These are phyloP conservation scores for Phenganax subtilis DNA, from an alignment of 92 coral and sea anemone genomes.

Conservation along the genomic window DNA sequence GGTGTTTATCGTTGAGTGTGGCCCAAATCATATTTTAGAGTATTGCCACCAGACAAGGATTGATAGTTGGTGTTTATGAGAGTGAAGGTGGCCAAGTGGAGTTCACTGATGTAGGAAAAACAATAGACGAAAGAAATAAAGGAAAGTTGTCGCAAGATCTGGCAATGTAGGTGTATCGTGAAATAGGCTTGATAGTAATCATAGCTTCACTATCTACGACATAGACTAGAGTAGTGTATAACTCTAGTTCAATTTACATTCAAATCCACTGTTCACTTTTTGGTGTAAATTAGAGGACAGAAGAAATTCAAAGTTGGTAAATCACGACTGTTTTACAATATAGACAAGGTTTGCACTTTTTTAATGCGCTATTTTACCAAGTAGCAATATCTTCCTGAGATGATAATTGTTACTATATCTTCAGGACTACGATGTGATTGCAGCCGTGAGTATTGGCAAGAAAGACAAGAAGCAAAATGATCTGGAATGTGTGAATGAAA, in stretches of 20 bases:
- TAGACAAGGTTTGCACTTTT: constrained; percentile 60
- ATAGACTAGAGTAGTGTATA: background rate
- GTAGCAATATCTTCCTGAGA: background rate
- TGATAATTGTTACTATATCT: background rate
- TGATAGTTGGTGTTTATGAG: constrained; percentile 39
- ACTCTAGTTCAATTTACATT: background rate
- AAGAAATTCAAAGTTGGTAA: constrained; percentile 69
- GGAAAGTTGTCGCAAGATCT: constrained; percentile 77
- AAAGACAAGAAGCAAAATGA: constrained; percentile 46
- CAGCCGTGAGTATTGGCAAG: constrained; percentile 82
- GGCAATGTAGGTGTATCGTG: constrained; percentile 55
- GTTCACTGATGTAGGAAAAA: constrained; percentile 63
- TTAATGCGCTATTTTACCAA: background rate
- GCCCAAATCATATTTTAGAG: background rate
- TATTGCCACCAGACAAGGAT: background rate
- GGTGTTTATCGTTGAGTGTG: background rate
- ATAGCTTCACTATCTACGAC: background rate
- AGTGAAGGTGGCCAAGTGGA: constrained; percentile 17
- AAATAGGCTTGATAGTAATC: no score
- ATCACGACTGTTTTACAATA: constrained; percentile 73
- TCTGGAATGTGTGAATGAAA: constrained; percentile 65
- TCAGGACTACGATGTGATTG: constrained; percentile 89
- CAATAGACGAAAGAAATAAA: constrained; percentile 59
- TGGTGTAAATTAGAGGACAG: background rate
- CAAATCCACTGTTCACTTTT: background rate